Base-by-base conservation (phyloP, 2,113 vertebrate genomes). In the Helogale parvula region DNA sequence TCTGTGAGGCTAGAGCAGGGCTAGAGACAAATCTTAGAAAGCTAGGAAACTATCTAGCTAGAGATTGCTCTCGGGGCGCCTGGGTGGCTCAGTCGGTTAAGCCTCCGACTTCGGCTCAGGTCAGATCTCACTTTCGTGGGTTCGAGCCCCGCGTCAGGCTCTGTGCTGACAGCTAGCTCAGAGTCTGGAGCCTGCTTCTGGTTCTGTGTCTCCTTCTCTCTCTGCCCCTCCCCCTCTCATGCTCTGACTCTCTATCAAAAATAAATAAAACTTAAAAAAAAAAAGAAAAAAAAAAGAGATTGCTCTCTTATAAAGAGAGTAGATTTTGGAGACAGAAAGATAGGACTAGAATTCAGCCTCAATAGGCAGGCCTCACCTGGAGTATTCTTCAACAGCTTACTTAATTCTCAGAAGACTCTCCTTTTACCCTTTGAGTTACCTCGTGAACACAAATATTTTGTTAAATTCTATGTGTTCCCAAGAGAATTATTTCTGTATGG, bases 401-500 rank as follows among this genome's bases (percentile, higher is more conserved):
- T 93, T 50, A 94, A 94, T 11, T 88, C 38, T 90, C 74, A 69
- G 7, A 77, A 86, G 33, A 86, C 25, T 84, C 77, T 80, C 54
- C 33, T 82, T 83, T 74, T 66, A 84, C 19, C 54, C 87, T 88
- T 9, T 79, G 47, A 77, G 45, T 77, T 82, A 90, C 29, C 41
- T 47, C 69, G 15, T 79, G 65, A 95, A 87, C 19, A 71, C 0
- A 90, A 79, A 63, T 63, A 77, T 57, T 86, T 91, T 74, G 45
- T 97, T 91, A 81, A 88, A 38, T 91, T 89, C 38, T 83, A 25
- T 57, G 23, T 86, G 50, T 74, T 85, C 45, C 66, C 74, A 38
- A 83, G 38, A 92, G 38, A 93, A 95, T 11, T 81, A 54, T 92
- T 94, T 89, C 60, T 95, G 11, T 66, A 47, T 88, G 66, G 5